Percentiles rank a stretch among this genome's conserved stretches.
phyloP scores from a whole-genome alignment of 2,113 vertebrate genomes.

The Xenotilapia leptura region DNA sequence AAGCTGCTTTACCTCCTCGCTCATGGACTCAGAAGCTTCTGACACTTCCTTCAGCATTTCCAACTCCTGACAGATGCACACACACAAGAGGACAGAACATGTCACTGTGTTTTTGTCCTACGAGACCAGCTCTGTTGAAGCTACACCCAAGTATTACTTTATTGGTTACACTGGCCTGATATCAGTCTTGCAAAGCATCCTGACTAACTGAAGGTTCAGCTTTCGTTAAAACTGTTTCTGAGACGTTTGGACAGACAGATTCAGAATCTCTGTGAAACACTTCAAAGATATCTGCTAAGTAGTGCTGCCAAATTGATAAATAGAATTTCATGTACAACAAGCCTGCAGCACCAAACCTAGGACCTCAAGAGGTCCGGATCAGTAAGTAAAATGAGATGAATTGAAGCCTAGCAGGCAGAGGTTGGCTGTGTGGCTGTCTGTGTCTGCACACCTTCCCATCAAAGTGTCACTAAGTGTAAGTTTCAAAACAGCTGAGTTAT shows the following conservation, averaged over 20 bases:
- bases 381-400: neutral
- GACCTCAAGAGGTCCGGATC: neutral
- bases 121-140: neutral
- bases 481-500: neutral
- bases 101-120: neutral
- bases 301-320: neutral
- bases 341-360: neutral
- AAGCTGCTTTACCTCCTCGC: conserved; percentile 28
- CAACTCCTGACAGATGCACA: conserved; percentile 57
- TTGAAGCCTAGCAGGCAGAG: neutral
- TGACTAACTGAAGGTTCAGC: neutral
- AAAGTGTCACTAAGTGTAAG: neutral
- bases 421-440: neutral
- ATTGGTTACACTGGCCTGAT: neutral
- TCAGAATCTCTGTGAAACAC: neutral
- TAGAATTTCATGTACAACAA: neutral
- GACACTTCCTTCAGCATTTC: conserved; percentile 66
- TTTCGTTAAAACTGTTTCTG: neutral
- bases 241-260: neutral
- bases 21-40: conserved; percentile 47
- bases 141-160: neutral
- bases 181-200: neutral
- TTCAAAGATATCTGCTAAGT: neutral
- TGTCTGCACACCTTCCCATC: neutral
- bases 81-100: neutral